Base-by-base conservation (phyloP, 2,888 invertebrate genomes). In the Nebria brevicollis region DNA sequence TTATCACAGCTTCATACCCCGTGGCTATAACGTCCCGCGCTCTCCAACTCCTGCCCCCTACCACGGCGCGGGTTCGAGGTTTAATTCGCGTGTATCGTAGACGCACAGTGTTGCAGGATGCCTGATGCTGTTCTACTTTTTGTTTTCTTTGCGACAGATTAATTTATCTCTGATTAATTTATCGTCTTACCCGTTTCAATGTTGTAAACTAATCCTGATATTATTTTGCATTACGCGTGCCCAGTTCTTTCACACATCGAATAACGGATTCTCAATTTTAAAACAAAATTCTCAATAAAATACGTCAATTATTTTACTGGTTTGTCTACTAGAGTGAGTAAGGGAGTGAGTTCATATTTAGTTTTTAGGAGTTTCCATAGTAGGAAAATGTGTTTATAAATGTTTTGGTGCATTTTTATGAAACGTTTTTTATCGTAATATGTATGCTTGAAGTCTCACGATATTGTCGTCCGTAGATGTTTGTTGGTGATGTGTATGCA, bases 101-200 rank as follows among this genome's bases (percentile, higher is more conserved):
- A 54, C 54, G 54, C 8, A 54, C 54, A 54, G 13, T 54, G 7
- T 54, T 54, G 54, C 54, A 54, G 54, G 54, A 54, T 54, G 54
- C 54, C 54, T 54, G 54, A 54, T 54, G 54, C 54, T 13, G 54
- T 54, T 54, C 54, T 54, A 54, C 54, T 54, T 54, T 54, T 54
- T 54, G 54, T 54, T 54, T 54, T 54, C 54, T 54, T 54, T 54
- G 54, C 54, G 54, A 54, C 54, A 54, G 54, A 54, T 54, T 54
- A 54, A 54, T 54, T 54, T 54, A 54, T 54, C 54, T 54, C 54
- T 54, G 54, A 54, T 54, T 54, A 54, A 54, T 54, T 54, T 54
- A 54, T 54, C 54, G 54, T 54, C 7, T 54, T 54, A 54, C 54
- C 13, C 13, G 54, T 54, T 54, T 54, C 54, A 54, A 13, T 54